Evolutionary conservation across 2,888 invertebrate genomes (phyloP).

Genomic region (Helleia helle): DNA sequence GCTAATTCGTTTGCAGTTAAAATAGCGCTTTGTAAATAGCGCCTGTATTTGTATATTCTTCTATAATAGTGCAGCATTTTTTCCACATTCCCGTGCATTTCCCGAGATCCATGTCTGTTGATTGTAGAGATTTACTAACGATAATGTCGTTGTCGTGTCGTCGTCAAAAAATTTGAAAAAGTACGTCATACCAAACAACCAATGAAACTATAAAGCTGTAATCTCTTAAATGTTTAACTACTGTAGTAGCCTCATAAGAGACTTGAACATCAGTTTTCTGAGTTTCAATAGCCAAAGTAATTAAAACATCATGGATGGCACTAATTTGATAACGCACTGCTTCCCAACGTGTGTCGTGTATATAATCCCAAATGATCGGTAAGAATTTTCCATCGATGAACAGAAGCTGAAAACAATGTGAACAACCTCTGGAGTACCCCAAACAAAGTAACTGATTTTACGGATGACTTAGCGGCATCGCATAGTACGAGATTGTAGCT

Average conservation of each 20-base stretch:
- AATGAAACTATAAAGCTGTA: conserved; percentile 27
- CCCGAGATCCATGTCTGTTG: conserved; percentile 18
- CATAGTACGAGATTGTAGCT: conserved; percentile 21
- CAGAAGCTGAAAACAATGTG: conserved; percentile 15
- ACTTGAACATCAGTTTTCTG: conserved; percentile 20
- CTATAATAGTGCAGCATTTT: conserved; percentile 26
- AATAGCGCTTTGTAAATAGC: conserved; percentile 8
- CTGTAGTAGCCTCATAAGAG: conserved; percentile 19
- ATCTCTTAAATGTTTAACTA: conserved; percentile 17
- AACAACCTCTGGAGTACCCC: conserved; percentile 28
- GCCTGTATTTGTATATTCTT: conserved; percentile 14
- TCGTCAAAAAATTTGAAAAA: no score
- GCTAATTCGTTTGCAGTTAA: conserved; percentile 24
- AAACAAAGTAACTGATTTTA: conserved; percentile 31
- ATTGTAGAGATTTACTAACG: conserved; percentile 20
- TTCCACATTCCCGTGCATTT: conserved; percentile 17
- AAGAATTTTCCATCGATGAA: neutral
- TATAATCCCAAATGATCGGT: no score
- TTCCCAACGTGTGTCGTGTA: conserved; percentile 15
- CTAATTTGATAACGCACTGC: conserved; percentile 22
- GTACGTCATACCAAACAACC: conserved; percentile 29
- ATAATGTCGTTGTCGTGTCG: no score
- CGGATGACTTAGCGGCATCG: conserved; percentile 19
- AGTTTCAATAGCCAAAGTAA: conserved; percentile 19
- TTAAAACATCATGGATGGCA: conserved; percentile 21